Base-by-base conservation (phyloP, 2,797 vertebrate genomes). In the Cirrhinus mrigala region DNA sequence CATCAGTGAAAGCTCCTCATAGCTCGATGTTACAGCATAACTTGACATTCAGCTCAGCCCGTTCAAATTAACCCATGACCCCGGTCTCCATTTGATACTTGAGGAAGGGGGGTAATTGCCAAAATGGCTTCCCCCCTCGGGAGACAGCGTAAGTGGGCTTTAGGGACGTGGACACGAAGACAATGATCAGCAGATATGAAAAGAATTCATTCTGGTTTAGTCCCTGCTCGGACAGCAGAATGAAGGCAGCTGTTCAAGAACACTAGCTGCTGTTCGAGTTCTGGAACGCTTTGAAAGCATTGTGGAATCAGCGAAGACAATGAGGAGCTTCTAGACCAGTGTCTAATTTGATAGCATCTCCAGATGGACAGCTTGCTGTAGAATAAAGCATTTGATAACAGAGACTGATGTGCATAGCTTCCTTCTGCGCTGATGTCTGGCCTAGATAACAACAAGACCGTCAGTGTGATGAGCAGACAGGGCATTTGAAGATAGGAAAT, bases 271-370 rank as follows among this genome's bases (percentile, higher is more conserved):
- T 86, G 68, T 86, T 81, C 74, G 80, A 80, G 54, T 11, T 54
- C 74, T 58, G 79, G 73, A 80, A 84, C 6, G 46, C 50, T 71
- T 85, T 82, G 85, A 89, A 89, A 81, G 60, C 24, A 58, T 81
- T 79, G 76, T 54, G 81, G 74, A 76, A 70, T 81, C 77, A 44
- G 29, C 50, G 20, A 44, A 66, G 44, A 88, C 84, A 84, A 85
- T 80, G 69, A 79, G 14, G 81, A 81, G 81, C 84, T 76, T 80
- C 81, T 58, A 86, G 76, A 64, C 56, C 82, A 56, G 73, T 62
- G 69, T 87, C 81, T 33, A 64, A 69, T 82, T 87, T 84, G 84
- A 87, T 88, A 86, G 85, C 81, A 78, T 90, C 86, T 87, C 81
- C 84, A 69, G 83, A 80, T 77, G 58, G 83, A 77, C 79, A 64